A percentile compares a stretch with the other conserved stretches of the same genome.
These are phyloP conservation scores for Cheilosia urbana DNA, from an alignment of 2,888 invertebrate genomes.

Conservation along the genomic window DNA sequence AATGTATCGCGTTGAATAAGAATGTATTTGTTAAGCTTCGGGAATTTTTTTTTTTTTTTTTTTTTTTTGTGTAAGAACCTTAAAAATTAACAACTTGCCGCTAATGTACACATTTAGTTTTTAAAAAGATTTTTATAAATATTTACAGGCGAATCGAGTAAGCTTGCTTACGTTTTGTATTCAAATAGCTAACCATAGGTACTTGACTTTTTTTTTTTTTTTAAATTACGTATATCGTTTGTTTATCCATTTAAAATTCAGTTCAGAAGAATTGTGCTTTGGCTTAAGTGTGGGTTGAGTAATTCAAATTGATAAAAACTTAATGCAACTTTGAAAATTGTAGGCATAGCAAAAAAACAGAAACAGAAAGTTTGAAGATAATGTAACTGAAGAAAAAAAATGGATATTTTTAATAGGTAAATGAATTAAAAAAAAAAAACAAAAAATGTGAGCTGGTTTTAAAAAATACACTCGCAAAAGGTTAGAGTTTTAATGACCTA, in stretches of 20 bases:
- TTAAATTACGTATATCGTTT: slow-evolving; percentile 78
- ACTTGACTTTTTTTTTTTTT: slow-evolving; percentile 75
- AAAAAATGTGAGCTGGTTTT: background rate
- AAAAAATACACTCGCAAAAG: background rate
- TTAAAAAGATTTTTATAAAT: slow-evolving; percentile 76
- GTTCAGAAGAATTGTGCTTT: slow-evolving; percentile 56
- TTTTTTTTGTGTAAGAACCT: background rate
- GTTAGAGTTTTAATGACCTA: no score
- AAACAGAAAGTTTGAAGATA: background rate
- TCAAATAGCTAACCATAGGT: slow-evolving; percentile 72
- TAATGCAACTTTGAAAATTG: no score
- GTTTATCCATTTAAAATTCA: slow-evolving; percentile 63
- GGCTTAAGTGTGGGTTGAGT: background rate
- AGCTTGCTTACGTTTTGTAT: slow-evolving; percentile 48
- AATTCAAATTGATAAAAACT: background rate
- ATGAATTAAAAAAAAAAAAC: no score
- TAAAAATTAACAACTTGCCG: slow-evolving; percentile 51
- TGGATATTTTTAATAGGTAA: no score
- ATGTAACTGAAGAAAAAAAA: no score
- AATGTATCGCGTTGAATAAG: slow-evolving; percentile 45
- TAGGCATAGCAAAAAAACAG: no score
- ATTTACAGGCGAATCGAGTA: slow-evolving; percentile 76
- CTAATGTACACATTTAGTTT: slow-evolving; percentile 63
- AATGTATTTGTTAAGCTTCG: slow-evolving; percentile 38
- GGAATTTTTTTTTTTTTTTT: slow-evolving; percentile 1